Conservation (phyloP, 2,797 vertebrate species). For the Tauraco hartlaubi region DNA sequence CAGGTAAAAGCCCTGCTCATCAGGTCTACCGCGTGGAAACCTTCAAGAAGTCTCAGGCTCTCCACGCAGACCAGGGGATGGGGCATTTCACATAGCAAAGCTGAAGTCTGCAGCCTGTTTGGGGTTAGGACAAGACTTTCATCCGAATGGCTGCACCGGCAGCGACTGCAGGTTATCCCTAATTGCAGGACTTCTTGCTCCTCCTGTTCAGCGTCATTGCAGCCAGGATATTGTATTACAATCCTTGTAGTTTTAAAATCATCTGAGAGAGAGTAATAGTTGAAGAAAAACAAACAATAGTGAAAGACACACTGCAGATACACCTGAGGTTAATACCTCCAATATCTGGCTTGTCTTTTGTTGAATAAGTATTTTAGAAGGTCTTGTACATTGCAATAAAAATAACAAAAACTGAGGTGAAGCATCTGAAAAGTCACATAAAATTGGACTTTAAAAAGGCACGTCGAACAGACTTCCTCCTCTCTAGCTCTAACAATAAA, state of each 20-base stretch:
- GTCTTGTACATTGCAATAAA: neutral
- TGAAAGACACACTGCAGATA: neutral
- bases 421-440: neutral
- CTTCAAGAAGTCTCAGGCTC: neutral
- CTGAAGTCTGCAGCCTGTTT: neutral
- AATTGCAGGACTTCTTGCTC: neutral
- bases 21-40: fast-evolving
- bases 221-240: neutral
- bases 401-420: neutral
- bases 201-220: neutral
- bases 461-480: neutral
- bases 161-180: neutral
- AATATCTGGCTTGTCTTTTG: neutral
- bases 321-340: neutral
- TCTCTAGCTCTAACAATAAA: neutral
- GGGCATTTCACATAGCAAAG: neutral
- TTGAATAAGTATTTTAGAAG: neutral
- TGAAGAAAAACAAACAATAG: neutral
- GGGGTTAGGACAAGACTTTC: neutral
- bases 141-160: neutral
- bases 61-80: neutral
- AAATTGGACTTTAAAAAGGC: neutral
- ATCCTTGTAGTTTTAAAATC: neutral
- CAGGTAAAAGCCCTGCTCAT: neutral
- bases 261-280: neutral